Percentiles rank a stretch among this genome's conserved stretches.
Conservation (phyloP, 2,888 invertebrate species). For the Ophion ellenae region DNA sequence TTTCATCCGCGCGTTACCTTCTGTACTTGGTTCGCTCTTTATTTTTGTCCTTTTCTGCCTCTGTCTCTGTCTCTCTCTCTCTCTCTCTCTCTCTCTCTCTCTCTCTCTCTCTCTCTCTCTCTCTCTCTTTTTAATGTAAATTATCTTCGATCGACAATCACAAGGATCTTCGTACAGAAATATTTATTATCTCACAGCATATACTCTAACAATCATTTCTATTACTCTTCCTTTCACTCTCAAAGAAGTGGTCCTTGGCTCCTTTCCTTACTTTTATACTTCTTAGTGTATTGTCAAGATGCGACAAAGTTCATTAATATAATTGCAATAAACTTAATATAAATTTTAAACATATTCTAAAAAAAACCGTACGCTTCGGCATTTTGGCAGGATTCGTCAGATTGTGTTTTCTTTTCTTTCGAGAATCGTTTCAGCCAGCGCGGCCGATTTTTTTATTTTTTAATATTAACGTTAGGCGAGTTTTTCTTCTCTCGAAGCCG, state of each 20-base stretch:
- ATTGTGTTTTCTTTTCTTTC: conserved; percentile 14
- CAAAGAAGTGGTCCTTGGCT: conserved; percentile 50
- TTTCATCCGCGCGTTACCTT: conserved; percentile 41
- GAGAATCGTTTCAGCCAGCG: conserved; percentile 43
- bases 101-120: background rate
- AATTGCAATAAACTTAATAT: conserved; percentile 36
- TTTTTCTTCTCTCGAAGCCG: conserved; percentile 55
- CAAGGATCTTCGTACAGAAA: conserved; percentile 46
- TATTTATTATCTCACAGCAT: conserved; percentile 54
- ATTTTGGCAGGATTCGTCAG: conserved; percentile 42
- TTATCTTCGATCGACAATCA: conserved; percentile 43
- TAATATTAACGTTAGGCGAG: conserved; percentile 33
- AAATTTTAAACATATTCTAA: conserved; percentile 13
- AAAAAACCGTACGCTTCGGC: conserved; percentile 47
- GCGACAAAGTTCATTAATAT: conserved; percentile 63
- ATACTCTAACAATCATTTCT: conserved; percentile 50
- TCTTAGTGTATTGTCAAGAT: conserved; percentile 66
- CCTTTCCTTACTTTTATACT: conserved; percentile 32
- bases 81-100: background rate
- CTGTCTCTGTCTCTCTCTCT: background rate
- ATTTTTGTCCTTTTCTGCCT: background rate
- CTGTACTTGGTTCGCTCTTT: conserved; percentile 30
- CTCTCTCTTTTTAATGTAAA: conserved; percentile 14
- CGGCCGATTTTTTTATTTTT: conserved; percentile 46
- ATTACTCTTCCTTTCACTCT: conserved; percentile 56